Evolutionary conservation across 2,888 invertebrate species (phyloP).

Genomic region (Agonopterix heracliana): DNA sequence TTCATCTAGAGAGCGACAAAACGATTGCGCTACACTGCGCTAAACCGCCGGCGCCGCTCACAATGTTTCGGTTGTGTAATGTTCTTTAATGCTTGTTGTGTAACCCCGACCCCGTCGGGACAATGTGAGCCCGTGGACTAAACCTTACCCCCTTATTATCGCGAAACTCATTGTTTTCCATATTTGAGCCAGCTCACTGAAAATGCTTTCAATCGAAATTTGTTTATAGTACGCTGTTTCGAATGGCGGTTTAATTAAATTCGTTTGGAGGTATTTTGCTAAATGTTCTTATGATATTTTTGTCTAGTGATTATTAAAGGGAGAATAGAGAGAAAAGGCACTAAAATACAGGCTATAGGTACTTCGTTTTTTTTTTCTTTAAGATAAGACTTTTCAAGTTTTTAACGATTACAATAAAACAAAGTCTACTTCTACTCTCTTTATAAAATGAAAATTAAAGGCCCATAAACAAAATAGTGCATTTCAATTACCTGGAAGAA

Average conservation of each 20-base stretch:
- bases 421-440: too few species aligned
- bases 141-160: conserved; percentile 67
- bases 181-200: conserved; percentile 51
- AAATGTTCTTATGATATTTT: too few species aligned
- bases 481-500: too few species aligned
- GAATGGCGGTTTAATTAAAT: conserved; percentile 28
- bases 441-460: too few species aligned
- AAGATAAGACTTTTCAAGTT: too few species aligned
- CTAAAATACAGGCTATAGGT: too few species aligned
- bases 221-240: conserved; percentile 20
- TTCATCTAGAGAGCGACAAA: conserved; percentile 46
- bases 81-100: conserved; percentile 19
- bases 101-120: conserved; percentile 40
- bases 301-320: too few species aligned
- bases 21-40: conserved; percentile 49
- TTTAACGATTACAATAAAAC: too few species aligned
- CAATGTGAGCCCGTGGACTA: conserved; percentile 31
- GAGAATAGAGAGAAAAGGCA: too few species aligned
- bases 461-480: too few species aligned
- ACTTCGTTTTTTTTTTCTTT: too few species aligned
- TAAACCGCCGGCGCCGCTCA: conserved; percentile 43
- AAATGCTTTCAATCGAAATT: conserved; percentile 37
- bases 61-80: conserved; percentile 24
- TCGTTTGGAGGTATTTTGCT: neutral
- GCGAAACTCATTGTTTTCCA: conserved; percentile 67